Conservation (phyloP, 2,797 vertebrate genomes). For the Chloroceryle inda region DNA sequence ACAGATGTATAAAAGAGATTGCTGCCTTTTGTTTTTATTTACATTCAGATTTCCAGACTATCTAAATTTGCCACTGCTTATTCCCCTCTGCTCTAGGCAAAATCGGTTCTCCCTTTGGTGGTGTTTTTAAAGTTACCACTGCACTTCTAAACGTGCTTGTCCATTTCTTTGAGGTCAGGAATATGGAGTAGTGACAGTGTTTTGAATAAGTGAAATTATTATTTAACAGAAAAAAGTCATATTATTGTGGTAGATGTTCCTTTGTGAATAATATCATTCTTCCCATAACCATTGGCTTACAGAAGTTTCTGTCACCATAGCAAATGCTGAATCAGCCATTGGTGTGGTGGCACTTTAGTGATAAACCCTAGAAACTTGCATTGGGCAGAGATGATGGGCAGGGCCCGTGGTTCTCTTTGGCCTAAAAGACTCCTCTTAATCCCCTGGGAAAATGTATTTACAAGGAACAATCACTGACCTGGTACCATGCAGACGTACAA, state of each 20-base stretch:
- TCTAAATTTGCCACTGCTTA: neutral
- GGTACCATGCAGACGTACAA: neutral
- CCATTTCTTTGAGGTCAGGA: neutral
- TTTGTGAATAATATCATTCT: neutral
- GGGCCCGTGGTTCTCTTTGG: rapidly evolving
- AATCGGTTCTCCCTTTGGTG: neutral
- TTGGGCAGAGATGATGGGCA: neutral
- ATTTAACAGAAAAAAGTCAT: neutral
- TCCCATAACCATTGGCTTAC: neutral
- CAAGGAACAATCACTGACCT: neutral
- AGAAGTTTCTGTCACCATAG: neutral
- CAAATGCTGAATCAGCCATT: neutral
- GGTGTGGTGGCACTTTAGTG: neutral
- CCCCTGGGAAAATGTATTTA: neutral
- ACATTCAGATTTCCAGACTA: neutral
- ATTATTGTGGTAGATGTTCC: neutral
- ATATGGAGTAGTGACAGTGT: neutral
- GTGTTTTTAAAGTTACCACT: neutral
- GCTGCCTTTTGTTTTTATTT: neutral
- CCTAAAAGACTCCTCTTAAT: neutral
- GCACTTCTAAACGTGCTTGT: neutral
- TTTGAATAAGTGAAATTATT: neutral
- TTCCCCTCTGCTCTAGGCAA: neutral
- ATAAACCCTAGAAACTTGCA: neutral
- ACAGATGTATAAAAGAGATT: neutral